A percentile compares a stretch with the other conserved stretches of the same genome.
Conservation (phyloP, 2,113 vertebrate genomes). For the Rhombomys opimus region DNA sequence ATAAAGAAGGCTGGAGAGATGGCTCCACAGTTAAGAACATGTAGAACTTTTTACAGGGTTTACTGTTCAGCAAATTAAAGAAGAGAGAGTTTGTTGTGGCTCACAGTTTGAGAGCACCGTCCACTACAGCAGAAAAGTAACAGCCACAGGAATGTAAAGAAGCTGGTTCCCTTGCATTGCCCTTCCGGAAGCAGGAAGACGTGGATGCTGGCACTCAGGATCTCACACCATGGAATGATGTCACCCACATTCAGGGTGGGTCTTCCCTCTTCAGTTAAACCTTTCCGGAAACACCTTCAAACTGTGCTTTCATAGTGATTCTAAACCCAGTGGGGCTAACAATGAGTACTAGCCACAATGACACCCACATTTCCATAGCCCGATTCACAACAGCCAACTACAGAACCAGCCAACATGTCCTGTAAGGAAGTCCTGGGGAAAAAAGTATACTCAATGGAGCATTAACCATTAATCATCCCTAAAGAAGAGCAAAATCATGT, state of each 20-base stretch:
- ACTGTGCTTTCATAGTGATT: background rate
- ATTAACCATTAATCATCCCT: background rate
- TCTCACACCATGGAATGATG: background rate
- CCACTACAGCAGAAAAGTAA: background rate
- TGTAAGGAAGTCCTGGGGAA: background rate
- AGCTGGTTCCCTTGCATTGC: background rate
- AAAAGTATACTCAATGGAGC: background rate
- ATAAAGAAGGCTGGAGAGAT: background rate
- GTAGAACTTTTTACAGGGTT: background rate
- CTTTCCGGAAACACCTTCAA: background rate
- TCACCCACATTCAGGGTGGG: background rate
- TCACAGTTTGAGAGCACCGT: background rate
- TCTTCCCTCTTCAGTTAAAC: background rate
- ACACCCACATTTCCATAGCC: background rate
- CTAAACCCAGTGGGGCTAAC: background rate
- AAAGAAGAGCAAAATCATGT: background rate
- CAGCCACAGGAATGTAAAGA: background rate
- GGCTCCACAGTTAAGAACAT: background rate
- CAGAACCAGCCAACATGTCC: background rate
- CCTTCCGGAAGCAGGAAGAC: background rate
- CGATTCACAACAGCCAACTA: background rate
- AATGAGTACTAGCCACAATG: background rate
- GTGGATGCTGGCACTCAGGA: background rate
- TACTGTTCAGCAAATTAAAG: background rate
- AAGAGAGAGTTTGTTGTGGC: background rate